Percentiles rank a stretch among this genome's conserved stretches.
phyloP scores from a whole-genome alignment of 2,113 vertebrate species.

The Archilochus colubris region DNA sequence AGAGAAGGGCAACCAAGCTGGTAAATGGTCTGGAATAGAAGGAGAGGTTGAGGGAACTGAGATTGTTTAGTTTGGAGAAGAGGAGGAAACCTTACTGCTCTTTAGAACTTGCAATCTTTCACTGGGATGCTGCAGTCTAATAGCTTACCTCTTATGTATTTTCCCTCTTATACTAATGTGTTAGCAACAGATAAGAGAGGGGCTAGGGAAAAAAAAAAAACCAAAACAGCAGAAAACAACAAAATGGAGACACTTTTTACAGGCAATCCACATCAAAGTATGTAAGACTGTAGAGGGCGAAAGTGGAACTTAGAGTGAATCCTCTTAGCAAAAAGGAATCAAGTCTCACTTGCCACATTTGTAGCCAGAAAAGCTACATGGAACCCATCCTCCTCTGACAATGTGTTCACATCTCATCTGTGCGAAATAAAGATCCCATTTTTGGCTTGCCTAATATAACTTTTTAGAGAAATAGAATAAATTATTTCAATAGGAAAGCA shows the following conservation, averaged over 20 bases:
- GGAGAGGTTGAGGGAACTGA: no score
- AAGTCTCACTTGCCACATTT: not conserved
- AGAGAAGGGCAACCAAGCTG: no score
- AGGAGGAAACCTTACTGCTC: no score
- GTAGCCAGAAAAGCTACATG: not conserved
- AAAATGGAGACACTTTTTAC: not conserved
- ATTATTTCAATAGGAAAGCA: slow-evolving; percentile 18
- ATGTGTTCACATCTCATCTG: not conserved
- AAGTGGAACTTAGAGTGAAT: not conserved
- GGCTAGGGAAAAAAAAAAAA: not conserved
- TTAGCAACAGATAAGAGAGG: not conserved
- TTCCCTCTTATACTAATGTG: not conserved
- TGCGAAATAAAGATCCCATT: slow-evolving; percentile 39
- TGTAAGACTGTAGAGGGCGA: not conserved
- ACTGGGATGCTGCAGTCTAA: not conserved
- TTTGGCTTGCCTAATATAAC: slow-evolving; percentile 13
- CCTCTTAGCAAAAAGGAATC: not conserved
- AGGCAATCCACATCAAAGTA: not conserved
- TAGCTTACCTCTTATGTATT: not conserved
- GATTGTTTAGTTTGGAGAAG: no score
- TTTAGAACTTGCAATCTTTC: not conserved
- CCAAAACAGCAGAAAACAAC: not conserved
- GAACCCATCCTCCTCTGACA: not conserved
- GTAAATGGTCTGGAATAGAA: not conserved
- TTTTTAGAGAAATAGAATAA: slow-evolving; percentile 16